Percentiles rank a stretch among this genome's conserved stretches.
Evolutionary conservation across 2,888 invertebrate species (phyloP).

Genomic region (Ectemnius continuus): DNA sequence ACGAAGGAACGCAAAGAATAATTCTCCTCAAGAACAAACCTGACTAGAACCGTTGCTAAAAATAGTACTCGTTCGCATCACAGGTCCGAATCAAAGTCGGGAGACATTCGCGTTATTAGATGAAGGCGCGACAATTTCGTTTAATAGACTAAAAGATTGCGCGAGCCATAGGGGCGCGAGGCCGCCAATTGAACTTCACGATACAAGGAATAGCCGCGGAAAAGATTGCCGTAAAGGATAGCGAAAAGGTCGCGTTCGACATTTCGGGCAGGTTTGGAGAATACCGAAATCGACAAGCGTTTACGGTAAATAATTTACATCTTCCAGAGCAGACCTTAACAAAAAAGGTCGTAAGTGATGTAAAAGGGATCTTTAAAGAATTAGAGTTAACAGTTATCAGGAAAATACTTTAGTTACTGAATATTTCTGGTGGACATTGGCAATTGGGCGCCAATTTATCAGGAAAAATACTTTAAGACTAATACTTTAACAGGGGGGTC

Average conservation of each 20-base stretch:
- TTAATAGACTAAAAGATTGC: not conserved
- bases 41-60: slow-evolving; percentile 1
- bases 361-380: not conserved
- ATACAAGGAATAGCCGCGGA: not conserved
- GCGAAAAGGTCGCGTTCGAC: not conserved
- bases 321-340: not conserved
- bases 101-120: slow-evolving; percentile 21
- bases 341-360: not conserved
- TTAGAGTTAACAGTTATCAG: too few species aligned
- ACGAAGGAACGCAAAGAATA: too few species aligned
- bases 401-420: too few species aligned
- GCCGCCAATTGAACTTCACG: not conserved
- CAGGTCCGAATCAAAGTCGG: not conserved
- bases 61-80: slow-evolving; percentile 12
- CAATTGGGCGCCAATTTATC: too few species aligned
- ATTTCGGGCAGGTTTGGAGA: not conserved
- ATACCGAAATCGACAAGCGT: not conserved
- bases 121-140: slow-evolving; percentile 24
- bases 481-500: too few species aligned
- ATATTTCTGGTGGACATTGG: too few species aligned
- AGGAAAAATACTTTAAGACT: too few species aligned
- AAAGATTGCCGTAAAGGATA: not conserved
- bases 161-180: not conserved
- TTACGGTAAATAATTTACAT: not conserved
- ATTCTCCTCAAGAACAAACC: too few species aligned